Evolutionary conservation across 2,797 vertebrate species (phyloP), one percentile per base, ranked within the genome.

Genomic region (Hyperoplus lanceolatus): DNA sequence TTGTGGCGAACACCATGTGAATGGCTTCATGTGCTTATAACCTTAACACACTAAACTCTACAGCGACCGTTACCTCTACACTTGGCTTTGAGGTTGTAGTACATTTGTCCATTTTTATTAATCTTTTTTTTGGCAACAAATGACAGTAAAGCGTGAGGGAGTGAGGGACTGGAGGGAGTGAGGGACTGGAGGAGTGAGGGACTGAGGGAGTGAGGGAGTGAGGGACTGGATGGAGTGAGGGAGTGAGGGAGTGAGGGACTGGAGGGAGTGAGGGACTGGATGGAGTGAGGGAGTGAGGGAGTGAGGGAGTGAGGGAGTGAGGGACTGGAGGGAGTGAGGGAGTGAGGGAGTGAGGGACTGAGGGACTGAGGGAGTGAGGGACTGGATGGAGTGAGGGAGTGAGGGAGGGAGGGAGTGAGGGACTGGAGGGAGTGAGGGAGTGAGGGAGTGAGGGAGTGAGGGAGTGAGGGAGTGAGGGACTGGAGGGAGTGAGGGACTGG

Each of bases 61-160:
- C 67, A 73, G 57, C 79, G 50, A 70, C 0, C 2, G 38, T 36
- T 56, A 18, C 36, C 14, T 41, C 16, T 4, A 39, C 18, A 41
- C 42, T 68, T 61, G 67, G 43, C 69, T 69, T 55, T 79, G 69
- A 66, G 53, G 56, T 18, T 49, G 41, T 39, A 8, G 29, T 29
- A 55, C 1, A 72, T 73, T 76, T 81, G 64, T 74, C 61, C 64
- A 29, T 82, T 71, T 70, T 59, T 1, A 70, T 80, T 86, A 38
- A 79, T 81, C 53, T 39, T 54, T 50, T 54, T 50, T 78, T 41
- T 87, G 83, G 79, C 65, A 10, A 5, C 39, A 41, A n/a, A 74
- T 56, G 9, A 75, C 50, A 46, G 80, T 2, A 0, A 51, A 66
- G 45, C 59, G 68, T 29, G 29, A 3, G 29, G 29, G 29, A 29